Evolutionary conservation across 1,140 invertebrate genomes (phyloP).

Genomic region (Bombus waltoni): DNA sequence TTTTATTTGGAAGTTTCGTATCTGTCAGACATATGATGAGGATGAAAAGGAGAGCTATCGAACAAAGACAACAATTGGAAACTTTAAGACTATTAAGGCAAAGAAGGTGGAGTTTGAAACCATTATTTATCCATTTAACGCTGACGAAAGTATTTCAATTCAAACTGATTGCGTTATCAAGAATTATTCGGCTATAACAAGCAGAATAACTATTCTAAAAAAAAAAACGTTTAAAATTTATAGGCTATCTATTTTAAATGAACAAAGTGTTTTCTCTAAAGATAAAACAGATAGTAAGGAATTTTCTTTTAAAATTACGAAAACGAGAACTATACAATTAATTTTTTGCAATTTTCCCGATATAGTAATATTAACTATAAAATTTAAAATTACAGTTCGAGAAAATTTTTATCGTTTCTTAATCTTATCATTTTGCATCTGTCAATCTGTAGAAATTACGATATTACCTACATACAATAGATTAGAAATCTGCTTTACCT

Average conservation of each 20-base stretch:
- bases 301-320: background rate
- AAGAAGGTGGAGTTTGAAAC: slow-evolving; percentile 78
- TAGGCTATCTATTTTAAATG: no score
- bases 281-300: background rate
- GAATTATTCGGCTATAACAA: background rate
- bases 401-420: background rate
- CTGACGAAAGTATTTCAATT: background rate
- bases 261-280: background rate
- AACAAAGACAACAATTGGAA: slow-evolving; percentile 81
- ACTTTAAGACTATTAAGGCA: slow-evolving; percentile 84
- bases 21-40: slow-evolving; percentile 82
- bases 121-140: background rate
- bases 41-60: slow-evolving; percentile 81
- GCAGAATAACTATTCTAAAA: no score
- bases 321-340: background rate
- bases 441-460: background rate
- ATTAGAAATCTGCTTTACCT: slow-evolving; percentile 48
- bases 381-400: background rate
- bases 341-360: background rate
- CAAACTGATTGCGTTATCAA: background rate
- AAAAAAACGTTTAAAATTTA: no score
- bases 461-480: slow-evolving; percentile 7
- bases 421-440: background rate
- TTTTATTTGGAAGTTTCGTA: slow-evolving; percentile 82
- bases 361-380: background rate